A percentile compares a stretch with the other conserved stretches of the same genome.
Conservation (phyloP, 2,113 vertebrate genomes). For the Trematocara unimaculatum region DNA sequence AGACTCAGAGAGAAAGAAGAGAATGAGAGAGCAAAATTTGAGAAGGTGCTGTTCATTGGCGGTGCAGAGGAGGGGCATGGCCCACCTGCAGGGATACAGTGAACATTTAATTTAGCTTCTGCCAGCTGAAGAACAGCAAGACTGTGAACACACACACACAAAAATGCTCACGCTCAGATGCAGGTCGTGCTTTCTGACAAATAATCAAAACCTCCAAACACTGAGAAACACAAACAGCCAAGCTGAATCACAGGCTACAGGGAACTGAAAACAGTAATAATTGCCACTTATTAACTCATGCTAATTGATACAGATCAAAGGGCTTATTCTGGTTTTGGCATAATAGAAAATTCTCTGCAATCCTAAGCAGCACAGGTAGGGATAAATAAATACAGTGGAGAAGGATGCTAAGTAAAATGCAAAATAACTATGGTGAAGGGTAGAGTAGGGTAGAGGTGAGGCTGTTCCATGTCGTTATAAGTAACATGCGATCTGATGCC, state of each 20-base stretch:
- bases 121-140: slow-evolving; percentile 14
- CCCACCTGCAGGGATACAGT: not conserved
- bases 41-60: not conserved
- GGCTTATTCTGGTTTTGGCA: not conserved
- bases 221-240: not conserved
- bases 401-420: not conserved
- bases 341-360: not conserved
- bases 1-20: not conserved
- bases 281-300: not conserved
- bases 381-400: not conserved
- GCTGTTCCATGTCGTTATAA: not conserved
- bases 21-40: not conserved
- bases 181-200: not conserved
- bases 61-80: not conserved
- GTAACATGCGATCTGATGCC: not conserved
- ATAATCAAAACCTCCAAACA: not conserved
- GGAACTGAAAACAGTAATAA: not conserved
- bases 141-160: not conserved
- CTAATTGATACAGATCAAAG: not conserved
- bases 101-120: not conserved
- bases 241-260: not conserved
- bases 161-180: not conserved
- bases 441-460: not conserved
- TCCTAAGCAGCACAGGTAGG: not conserved
- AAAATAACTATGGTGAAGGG: not conserved